These are phyloP conservation scores for Haemorhous mexicanus DNA, from an alignment of 2,113 vertebrate species.

Conservation along the genomic window DNA sequence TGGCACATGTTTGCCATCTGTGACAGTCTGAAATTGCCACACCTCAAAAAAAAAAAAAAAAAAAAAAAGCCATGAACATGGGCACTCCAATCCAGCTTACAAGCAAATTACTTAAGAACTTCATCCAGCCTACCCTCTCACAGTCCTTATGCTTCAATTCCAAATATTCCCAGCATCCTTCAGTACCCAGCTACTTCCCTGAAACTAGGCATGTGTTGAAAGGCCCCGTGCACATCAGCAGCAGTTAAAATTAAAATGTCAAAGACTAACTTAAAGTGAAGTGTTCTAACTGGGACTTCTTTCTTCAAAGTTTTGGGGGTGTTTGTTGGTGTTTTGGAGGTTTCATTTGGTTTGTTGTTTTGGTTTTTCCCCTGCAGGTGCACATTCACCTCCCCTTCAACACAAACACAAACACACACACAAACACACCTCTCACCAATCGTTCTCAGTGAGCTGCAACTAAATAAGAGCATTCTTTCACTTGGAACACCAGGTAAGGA, in stretches of 20 bases:
- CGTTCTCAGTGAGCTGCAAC: background rate
- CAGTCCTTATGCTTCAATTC: background rate
- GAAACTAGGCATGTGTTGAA: background rate
- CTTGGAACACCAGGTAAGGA: background rate
- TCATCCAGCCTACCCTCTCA: background rate
- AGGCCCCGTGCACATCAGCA: background rate
- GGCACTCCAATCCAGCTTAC: background rate
- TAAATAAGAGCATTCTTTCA: background rate
- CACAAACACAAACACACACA: background rate
- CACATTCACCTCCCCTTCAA: background rate
- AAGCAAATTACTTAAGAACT: background rate
- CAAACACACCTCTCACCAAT: fast-evolving
- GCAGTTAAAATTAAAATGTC: background rate
- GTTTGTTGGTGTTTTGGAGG: background rate
- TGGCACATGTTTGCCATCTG: background rate
- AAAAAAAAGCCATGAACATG: fast-evolving
- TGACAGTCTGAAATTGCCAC: background rate
- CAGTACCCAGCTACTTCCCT: background rate
- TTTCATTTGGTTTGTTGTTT: background rate
- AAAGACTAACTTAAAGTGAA: background rate
- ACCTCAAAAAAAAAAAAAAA: too few relatives aligned
- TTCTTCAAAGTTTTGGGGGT: background rate
- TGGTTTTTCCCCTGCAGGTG: background rate
- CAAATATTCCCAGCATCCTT: background rate
- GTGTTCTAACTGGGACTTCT: background rate